phyloP scores from a whole-genome alignment of 2,113 vertebrate genomes.

The Leucosticte australis region DNA sequence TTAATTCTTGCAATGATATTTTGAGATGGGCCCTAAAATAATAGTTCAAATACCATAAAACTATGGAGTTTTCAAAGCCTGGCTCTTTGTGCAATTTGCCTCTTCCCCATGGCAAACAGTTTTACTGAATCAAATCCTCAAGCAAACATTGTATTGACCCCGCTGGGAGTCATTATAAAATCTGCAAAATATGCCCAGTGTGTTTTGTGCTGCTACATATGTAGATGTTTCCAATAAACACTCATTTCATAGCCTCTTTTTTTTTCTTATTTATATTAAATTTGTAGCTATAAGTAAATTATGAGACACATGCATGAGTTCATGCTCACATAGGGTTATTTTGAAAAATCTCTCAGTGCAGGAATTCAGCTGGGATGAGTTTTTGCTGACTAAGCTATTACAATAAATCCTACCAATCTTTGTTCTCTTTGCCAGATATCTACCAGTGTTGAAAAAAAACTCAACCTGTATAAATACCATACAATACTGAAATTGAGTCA shows the following conservation, averaged over 20 bases:
- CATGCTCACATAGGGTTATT: not conserved
- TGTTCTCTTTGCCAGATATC: slow-evolving; percentile 8
- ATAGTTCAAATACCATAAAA: not conserved
- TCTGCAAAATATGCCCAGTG: not conserved
- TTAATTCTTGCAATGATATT: slow-evolving; percentile 10
- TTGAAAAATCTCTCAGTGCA: slow-evolving; percentile 16
- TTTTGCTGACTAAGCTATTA: slow-evolving; percentile 34
- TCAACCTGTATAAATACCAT: not conserved
- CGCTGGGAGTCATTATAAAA: not conserved
- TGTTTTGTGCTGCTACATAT: not conserved
- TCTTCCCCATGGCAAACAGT: not conserved
- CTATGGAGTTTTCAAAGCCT: not conserved
- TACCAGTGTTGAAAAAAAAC: not conserved
- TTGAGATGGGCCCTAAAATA: slow-evolving; percentile 6
- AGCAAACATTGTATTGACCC: slow-evolving; percentile 7
- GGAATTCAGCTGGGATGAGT: not conserved
- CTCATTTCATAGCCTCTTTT: not conserved
- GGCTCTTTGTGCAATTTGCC: not conserved
- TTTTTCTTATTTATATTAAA: not conserved
- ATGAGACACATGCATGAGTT: not conserved
- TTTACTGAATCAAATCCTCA: not conserved
- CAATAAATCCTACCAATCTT: slow-evolving; percentile 17
- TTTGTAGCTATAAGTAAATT: not conserved
- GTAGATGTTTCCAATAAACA: slow-evolving; percentile 28
- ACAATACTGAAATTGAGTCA: not conserved